phyloP scores from a whole-genome alignment of 2,888 invertebrate genomes.

The Dicranocentrus wangi region DNA sequence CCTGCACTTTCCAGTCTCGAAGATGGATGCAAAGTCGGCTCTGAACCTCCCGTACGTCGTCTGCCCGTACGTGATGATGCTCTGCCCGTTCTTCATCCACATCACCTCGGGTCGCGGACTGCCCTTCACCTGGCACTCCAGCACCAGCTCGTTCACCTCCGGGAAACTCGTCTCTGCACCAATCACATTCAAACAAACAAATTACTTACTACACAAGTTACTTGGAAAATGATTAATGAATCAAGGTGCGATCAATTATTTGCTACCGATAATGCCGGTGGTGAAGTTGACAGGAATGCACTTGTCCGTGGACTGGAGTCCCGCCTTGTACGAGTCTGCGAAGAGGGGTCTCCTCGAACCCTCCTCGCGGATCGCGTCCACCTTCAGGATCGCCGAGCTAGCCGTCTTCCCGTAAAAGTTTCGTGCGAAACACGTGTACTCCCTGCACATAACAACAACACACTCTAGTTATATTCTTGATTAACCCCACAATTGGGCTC shows the following conservation, averaged over 20 bases:
- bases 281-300: conserved; percentile 82
- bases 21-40: conserved; percentile 42
- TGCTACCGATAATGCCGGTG: conserved; percentile 81
- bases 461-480: background rate
- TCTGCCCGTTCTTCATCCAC: conserved; percentile 84
- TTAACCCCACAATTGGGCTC: no score
- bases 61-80: conserved; percentile 75
- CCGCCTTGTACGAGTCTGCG: no score
- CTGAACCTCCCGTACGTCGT: conserved; percentile 54
- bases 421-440: conserved; percentile 85
- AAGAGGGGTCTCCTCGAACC: background rate
- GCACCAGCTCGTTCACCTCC: conserved; percentile 82
- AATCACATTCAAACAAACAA: background rate
- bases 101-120: conserved; percentile 83
- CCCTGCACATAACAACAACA: conserved; percentile 75
- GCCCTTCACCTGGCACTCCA: conserved; percentile 87
- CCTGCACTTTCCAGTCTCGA: conserved; percentile 59
- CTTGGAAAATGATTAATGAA: no score
- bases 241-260: background rate
- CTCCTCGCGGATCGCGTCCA: conserved; percentile 78
- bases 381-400: conserved; percentile 83
- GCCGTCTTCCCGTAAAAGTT: conserved; percentile 84
- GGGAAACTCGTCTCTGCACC: conserved; percentile 82
- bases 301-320: no score
- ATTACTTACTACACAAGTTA: background rate